A percentile compares a stretch with the other conserved stretches of the same genome.
Evolutionary conservation across 2,113 vertebrate genomes (phyloP).

Genomic region (Apeltes quadracus): DNA sequence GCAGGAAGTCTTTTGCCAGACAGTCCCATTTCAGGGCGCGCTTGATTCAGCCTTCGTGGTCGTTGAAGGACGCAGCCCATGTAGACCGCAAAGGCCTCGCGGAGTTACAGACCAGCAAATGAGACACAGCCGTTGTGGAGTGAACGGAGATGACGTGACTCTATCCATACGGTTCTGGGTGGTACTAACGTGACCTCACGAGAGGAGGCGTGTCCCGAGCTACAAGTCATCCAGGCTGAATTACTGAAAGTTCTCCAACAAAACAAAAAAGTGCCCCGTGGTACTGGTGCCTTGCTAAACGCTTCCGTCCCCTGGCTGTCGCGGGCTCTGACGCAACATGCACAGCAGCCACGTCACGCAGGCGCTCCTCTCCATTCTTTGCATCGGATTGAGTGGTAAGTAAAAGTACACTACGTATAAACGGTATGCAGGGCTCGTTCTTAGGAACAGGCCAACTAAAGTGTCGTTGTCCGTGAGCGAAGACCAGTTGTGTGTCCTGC

Average conservation of each 20-base stretch:
- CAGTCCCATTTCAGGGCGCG: too few species aligned
- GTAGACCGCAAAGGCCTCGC: too few species aligned
- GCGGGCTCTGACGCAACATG: constrained; percentile 78
- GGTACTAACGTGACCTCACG: constrained; percentile 32
- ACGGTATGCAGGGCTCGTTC: constrained; percentile 2
- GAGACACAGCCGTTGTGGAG: too few species aligned
- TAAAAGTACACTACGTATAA: constrained; percentile 26
- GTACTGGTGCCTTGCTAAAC: constrained; percentile 25
- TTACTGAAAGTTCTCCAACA: constrained; percentile 79
- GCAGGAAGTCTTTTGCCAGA: too few species aligned
- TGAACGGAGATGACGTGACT: background rate
- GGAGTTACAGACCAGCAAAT: too few species aligned
- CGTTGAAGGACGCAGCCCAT: too few species aligned
- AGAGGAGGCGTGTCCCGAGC: constrained; percentile 74
- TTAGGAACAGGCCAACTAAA: constrained; percentile 16
- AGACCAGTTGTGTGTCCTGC: background rate
- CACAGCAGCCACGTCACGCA: constrained; percentile 68
- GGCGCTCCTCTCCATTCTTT: constrained; percentile 78
- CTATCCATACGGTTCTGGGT: background rate
- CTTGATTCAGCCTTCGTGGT: too few species aligned
- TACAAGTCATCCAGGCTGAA: constrained; percentile 81
- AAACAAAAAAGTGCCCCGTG: constrained; percentile 70
- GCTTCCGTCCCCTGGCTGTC: background rate
- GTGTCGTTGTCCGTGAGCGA: background rate
- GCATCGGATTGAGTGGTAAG: constrained; percentile 73